A percentile compares a stretch with the other conserved stretches of the same genome.
These are phyloP conservation scores for Drosophila anceps DNA, from an alignment of 2,888 invertebrate species.

Conservation along the genomic window DNA sequence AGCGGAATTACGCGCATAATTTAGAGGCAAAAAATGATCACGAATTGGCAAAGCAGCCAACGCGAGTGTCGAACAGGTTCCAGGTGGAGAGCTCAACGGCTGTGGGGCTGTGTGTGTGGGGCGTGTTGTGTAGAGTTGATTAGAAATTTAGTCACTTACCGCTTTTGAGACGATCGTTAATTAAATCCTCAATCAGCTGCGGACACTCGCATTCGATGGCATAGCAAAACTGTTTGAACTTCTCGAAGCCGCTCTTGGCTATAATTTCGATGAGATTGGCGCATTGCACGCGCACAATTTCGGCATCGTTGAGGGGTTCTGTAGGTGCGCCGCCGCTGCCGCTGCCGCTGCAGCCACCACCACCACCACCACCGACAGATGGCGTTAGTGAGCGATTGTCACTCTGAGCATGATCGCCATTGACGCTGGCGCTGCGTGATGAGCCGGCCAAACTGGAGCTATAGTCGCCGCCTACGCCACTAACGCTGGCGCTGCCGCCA, in stretches of 20 bases:
- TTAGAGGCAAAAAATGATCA: constrained; percentile 64
- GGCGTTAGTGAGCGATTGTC: constrained; percentile 84
- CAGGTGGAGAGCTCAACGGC: neutral
- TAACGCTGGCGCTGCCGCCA: constrained; percentile 56
- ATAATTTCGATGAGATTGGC: constrained; percentile 88
- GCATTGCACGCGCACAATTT: constrained; percentile 86
- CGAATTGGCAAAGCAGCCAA: constrained; percentile 61
- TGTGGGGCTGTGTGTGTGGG: neutral
- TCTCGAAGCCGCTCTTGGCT: constrained; percentile 88
- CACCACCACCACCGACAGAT: constrained; percentile 57
- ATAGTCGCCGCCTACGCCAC: constrained; percentile 57
- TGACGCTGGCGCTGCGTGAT: constrained; percentile 83
- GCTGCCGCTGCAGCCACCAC: constrained; percentile 28
- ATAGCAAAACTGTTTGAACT: constrained; percentile 88
- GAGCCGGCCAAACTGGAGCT: constrained; percentile 69
- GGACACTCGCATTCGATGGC: constrained; percentile 88
- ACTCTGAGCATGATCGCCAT: constrained; percentile 80
- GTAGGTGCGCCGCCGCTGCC: constrained; percentile 29
- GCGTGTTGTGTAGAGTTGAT: neutral
- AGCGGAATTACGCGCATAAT: constrained; percentile 72
- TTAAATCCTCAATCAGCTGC: constrained; percentile 88
- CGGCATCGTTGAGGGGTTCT: constrained; percentile 80
- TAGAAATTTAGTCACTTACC: constrained; percentile 78
- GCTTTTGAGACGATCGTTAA: constrained; percentile 87
- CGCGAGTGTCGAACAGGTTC: constrained; percentile 59